Percentiles rank a stretch among this genome's conserved stretches.
These are phyloP conservation scores for Platycheirus rosarum DNA, from an alignment of 2,888 invertebrate species.

Conservation along the genomic window DNA sequence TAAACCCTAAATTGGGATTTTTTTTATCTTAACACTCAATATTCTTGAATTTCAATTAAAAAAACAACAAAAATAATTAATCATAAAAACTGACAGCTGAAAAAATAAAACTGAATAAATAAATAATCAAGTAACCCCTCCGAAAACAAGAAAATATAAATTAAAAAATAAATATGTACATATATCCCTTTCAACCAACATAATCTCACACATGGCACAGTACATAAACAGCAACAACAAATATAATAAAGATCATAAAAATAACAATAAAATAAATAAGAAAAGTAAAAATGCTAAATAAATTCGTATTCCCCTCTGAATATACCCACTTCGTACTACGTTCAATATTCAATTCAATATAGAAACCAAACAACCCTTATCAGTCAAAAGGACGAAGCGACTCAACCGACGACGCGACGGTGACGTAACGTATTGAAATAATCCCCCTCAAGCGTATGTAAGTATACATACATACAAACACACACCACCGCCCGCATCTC, in stretches of 20 bases:
- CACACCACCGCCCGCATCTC: constrained; percentile 60
- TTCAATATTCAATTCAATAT: constrained; percentile 62
- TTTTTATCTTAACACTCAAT: neutral
- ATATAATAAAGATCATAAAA: constrained; percentile 67
- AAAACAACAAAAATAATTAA: constrained; percentile 5
- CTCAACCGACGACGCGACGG: constrained; percentile 3
- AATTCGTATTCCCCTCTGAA: constrained; percentile 55
- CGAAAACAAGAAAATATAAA: constrained; percentile 9
- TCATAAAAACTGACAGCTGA: constrained; percentile 54
- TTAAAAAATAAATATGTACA: constrained; percentile 6
- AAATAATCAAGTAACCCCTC: constrained; percentile 71
- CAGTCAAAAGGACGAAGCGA: constrained; percentile 41
- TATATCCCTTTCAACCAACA: constrained; percentile 23
- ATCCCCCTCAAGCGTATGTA: constrained; percentile 61
- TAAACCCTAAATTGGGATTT: neutral
- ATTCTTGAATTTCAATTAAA: neutral
- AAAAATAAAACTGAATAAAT: constrained; percentile 61
- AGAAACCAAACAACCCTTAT: constrained; percentile 63
- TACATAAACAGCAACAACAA: constrained; percentile 1
- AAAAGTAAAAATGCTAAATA: constrained; percentile 44
- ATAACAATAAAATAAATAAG: constrained; percentile 72
- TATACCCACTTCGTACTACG: neutral
- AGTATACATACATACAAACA: constrained; percentile 7
- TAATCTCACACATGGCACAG: neutral
- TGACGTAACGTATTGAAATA: constrained; percentile 62